phyloP scores from a whole-genome alignment of 1,140 invertebrate species.

The Drosophila grimshawi region DNA sequence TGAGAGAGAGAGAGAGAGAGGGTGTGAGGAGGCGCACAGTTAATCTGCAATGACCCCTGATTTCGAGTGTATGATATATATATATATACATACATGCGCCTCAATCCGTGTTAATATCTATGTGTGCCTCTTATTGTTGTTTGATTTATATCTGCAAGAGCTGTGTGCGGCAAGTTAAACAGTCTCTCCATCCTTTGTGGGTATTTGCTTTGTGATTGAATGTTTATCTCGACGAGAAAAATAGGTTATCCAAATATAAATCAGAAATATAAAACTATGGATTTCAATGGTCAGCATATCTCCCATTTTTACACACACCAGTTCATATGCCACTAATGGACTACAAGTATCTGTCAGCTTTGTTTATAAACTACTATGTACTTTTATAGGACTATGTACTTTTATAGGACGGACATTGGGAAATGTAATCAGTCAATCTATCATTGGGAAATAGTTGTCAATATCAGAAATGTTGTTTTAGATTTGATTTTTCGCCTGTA shows the following conservation, averaged over 20 bases:
- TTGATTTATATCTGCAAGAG: conserved; percentile 71
- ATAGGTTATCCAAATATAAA: conserved; percentile 32
- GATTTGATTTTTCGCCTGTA: too few species aligned
- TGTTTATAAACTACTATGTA: conserved; percentile 14
- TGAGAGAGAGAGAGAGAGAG: neutral
- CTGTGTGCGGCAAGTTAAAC: conserved; percentile 36
- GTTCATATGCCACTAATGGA: conserved; percentile 35
- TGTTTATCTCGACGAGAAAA: conserved; percentile 10
- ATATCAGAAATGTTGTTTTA: conserved; percentile 15
- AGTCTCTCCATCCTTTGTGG: conserved; percentile 31
- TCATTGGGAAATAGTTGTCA: conserved; percentile 48
- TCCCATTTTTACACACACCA: conserved; percentile 3
- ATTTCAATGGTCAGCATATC: conserved; percentile 19
- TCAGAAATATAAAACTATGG: conserved; percentile 39
- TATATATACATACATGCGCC: conserved; percentile 8
- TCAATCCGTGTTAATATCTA: conserved; percentile 28
- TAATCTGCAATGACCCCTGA: conserved; percentile 66
- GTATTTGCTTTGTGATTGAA: conserved; percentile 31
- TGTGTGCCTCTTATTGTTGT: conserved; percentile 62
- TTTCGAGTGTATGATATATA: conserved; percentile 38
- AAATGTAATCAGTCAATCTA: conserved; percentile 54
- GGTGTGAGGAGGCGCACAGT: conserved; percentile 51
- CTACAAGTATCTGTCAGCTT: conserved; percentile 8
- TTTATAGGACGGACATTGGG: conserved; percentile 12
- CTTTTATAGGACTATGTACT: conserved; percentile 16